phyloP scores from a whole-genome alignment of 2,797 vertebrate genomes.

The Cossypha niveicapilla region DNA sequence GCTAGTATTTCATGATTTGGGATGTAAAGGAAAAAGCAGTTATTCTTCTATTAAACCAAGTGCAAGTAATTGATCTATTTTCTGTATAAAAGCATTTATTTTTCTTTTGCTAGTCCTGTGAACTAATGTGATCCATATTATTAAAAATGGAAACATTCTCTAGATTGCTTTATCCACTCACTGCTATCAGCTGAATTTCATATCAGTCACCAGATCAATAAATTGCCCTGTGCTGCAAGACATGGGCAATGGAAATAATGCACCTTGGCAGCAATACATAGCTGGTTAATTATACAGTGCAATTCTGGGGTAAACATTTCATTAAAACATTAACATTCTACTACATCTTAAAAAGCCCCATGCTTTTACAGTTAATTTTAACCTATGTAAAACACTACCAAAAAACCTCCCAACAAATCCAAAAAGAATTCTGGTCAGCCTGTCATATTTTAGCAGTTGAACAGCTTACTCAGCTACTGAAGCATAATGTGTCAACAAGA shows the following conservation, averaged over 20 bases:
- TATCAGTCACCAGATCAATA: neutral
- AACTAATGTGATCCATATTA: neutral
- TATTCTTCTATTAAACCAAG: neutral
- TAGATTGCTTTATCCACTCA: neutral
- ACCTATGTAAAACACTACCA: neutral
- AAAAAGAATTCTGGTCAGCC: neutral
- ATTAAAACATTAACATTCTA: neutral
- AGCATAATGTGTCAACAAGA: constrained; percentile 51
- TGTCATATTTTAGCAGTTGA: constrained; percentile 50
- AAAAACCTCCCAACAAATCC: neutral
- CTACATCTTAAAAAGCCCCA: neutral
- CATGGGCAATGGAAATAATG: neutral
- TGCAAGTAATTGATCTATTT: neutral
- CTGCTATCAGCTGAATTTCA: neutral
- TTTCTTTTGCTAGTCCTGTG: neutral
- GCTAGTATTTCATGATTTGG: neutral
- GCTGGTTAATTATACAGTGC: neutral
- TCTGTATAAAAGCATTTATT: neutral
- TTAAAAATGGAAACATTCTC: constrained; percentile 4
- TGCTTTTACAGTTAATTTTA: neutral
- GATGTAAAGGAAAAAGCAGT: neutral
- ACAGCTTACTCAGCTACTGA: constrained; percentile 36
- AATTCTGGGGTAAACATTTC: neutral
- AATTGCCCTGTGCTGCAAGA: neutral
- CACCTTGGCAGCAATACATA: neutral